These are phyloP conservation scores for Sebastes vulpes DNA, from an alignment of 2,797 vertebrate genomes.

Conservation along the genomic window DNA sequence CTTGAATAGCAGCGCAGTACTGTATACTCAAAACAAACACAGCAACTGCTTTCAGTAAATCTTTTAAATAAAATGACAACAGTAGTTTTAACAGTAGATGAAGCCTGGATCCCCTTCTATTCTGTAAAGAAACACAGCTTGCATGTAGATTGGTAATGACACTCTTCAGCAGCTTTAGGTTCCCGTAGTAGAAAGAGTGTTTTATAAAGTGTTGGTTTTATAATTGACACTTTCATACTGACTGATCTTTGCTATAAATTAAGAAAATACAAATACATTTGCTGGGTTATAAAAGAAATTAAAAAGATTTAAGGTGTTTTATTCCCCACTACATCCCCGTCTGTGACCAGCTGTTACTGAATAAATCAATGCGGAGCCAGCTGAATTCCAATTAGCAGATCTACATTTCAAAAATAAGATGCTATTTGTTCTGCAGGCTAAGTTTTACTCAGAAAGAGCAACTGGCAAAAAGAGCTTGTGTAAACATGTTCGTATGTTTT, in stretches of 20 bases:
- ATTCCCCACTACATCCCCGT: slow-evolving; percentile 48
- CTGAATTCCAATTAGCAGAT: slow-evolving; percentile 51
- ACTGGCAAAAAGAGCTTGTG: slow-evolving; percentile 4
- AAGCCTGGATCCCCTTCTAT: neutral
- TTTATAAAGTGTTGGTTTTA: slow-evolving; percentile 40
- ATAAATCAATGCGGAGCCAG: slow-evolving; percentile 58
- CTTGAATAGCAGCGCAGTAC: neutral
- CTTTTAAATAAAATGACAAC: neutral
- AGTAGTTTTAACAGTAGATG: slow-evolving; percentile 4
- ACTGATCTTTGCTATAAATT: slow-evolving; percentile 51
- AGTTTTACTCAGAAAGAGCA: slow-evolving; percentile 11
- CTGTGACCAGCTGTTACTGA: slow-evolving; percentile 62
- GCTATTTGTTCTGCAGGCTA: slow-evolving; percentile 26
- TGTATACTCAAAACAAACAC: neutral
- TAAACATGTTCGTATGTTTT: slow-evolving; percentile 24
- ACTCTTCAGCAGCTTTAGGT: neutral
- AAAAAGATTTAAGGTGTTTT: slow-evolving; percentile 62
- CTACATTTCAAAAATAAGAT: slow-evolving; percentile 43
- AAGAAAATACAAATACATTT: slow-evolving; percentile 44
- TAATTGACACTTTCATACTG: slow-evolving; percentile 33
- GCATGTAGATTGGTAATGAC: slow-evolving; percentile 2
- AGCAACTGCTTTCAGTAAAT: neutral
- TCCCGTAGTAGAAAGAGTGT: slow-evolving; percentile 6
- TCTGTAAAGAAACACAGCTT: neutral
- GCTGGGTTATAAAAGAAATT: slow-evolving; percentile 48